phyloP scores from a whole-genome alignment of 2,888 invertebrate genomes.

The Ophraella communa region DNA sequence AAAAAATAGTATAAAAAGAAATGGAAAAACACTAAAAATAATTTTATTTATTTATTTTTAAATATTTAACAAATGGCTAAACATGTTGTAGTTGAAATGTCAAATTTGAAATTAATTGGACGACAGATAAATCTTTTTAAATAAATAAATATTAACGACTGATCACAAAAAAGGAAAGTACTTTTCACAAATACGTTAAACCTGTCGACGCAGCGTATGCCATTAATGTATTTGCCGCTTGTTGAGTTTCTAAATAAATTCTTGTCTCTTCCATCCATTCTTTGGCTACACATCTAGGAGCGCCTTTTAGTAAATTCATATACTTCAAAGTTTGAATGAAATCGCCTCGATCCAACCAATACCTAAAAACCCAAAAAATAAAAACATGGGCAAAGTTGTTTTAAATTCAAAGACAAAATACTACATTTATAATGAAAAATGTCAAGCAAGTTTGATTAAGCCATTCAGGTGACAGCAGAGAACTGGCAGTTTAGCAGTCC shows the following conservation, averaged over 20 bases:
- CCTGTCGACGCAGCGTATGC: slow-evolving; percentile 87
- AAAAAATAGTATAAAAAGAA: no score
- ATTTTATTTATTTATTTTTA: no score
- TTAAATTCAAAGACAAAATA: not conserved
- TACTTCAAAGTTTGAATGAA: slow-evolving; percentile 84
- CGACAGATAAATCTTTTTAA: not conserved
- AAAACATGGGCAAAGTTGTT: not conserved
- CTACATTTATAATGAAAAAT: no score
- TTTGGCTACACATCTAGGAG: slow-evolving; percentile 79
- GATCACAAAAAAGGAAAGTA: not conserved
- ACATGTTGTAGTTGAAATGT: not conserved
- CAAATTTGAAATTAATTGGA: not conserved
- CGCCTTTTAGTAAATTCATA: slow-evolving; percentile 87
- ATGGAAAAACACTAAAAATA: no score
- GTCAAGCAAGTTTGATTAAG: no score
- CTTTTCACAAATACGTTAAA: slow-evolving; percentile 59
- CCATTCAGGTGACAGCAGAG: no score
- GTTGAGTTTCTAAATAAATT: slow-evolving; percentile 84
- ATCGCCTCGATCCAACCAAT: slow-evolving; percentile 88
- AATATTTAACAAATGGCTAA: no score
- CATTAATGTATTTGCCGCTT: slow-evolving; percentile 87
- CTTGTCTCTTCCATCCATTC: slow-evolving; percentile 89
- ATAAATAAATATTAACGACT: not conserved
- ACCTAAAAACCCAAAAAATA: slow-evolving; percentile 63
- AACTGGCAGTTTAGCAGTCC: no score